Evolutionary conservation across 2,113 vertebrate species (phyloP), one percentile per base, ranked within the genome.

Genomic region (Pseudorectes ferrugineus): DNA sequence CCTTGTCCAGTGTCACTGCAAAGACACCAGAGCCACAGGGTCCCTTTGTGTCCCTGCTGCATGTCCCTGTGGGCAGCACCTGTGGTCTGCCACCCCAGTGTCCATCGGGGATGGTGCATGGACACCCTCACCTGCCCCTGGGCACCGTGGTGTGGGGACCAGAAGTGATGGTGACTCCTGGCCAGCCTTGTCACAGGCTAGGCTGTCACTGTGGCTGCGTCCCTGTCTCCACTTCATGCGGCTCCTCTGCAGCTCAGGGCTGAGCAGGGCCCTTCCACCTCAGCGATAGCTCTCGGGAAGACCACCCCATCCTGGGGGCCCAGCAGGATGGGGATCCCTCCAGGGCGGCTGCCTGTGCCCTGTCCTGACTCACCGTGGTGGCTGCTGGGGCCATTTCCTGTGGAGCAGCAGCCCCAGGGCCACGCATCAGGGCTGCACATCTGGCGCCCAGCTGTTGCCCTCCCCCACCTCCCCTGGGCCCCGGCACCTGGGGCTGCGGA

Each of bases 391-490:
- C 58, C 16, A 0, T 94, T 97, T 96, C 95, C 95, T 92, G 88
- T 8, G 7, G 74, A 72, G 42, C 12, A 2, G 82, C 38, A 92
- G 46, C 68, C 79, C 83, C 22, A 4, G 79, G 73, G 68, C 76
- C 12, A 6, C 1, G 0, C n/a, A 31, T 83, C 90, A 13, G 45
- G 46, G 43, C 74, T 65, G 78, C 94, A 93, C 96, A 96, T 96
- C 96, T 96, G 96, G 94, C 6, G 1, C 55, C 54, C 95, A 96
- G 96, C 91, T 95, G 96, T 52, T 66, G 61, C 10, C 4, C n/a
- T 88, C 65, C 77, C 55, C 16, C 29, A 3, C 12, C 20, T 24
- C 28, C 68, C 70, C 33, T 14, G 85, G 77, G 84, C 42, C 63
- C 23, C 35, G 0, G 23, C 92, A 94, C 85, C 91, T 88, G 55